Percentiles rank a stretch among this genome's conserved stretches.
Conservation (phyloP, 2,113 vertebrate species). For the Callorhinus ursinus region DNA sequence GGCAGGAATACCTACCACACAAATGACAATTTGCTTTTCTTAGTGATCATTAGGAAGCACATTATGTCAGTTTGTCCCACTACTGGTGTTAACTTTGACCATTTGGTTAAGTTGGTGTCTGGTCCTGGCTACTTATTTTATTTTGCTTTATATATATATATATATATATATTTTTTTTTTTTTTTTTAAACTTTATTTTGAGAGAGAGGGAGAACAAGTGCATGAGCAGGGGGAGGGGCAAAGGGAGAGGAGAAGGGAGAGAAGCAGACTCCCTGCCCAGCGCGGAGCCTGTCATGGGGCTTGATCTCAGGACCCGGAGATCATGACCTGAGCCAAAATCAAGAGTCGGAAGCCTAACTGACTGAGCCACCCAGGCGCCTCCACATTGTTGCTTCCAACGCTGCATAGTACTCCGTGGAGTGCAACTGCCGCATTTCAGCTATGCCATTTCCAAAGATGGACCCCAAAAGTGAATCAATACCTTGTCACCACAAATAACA, state of each 20-base stretch:
- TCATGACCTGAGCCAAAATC: not conserved
- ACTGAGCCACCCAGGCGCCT: not conserved
- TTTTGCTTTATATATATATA: not conserved
- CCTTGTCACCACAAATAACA: not conserved
- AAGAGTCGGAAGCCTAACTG: not conserved
- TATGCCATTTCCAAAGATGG: not conserved
- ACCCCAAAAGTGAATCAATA: not conserved
- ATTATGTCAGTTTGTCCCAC: not conserved
- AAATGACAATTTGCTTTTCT: not conserved
- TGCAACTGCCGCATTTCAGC: not conserved
- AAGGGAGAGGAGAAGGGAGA: not conserved
- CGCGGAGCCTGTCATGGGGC: not conserved
- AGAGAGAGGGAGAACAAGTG: not conserved
- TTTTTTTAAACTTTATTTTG: not conserved
- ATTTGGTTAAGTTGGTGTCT: conserved; percentile 6
- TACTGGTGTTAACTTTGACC: not conserved
- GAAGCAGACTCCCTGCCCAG: not conserved
- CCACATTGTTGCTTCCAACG: conserved; percentile 2
- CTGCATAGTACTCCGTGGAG: not conserved
- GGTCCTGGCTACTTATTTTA: not conserved
- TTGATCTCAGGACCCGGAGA: not conserved
- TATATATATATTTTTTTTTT: too few species aligned
- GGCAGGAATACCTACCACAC: not conserved
- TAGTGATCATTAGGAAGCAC: not conserved
- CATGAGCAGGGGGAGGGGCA: not conserved